phyloP scores from a whole-genome alignment of 2,888 invertebrate genomes.

The Drosophila acutilabella region DNA sequence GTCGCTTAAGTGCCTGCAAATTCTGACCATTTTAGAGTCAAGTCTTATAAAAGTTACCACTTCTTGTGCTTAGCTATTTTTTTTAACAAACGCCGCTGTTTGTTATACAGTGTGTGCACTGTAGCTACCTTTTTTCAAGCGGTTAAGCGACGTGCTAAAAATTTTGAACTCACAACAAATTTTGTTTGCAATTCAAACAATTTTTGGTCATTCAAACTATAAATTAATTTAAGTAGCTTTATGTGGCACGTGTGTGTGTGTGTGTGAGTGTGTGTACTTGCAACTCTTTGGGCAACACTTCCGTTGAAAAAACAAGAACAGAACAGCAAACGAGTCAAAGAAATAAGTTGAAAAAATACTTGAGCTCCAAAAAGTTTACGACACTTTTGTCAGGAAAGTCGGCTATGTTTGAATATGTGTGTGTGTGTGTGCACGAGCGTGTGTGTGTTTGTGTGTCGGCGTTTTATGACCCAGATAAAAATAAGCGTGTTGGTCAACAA shows the following conservation, averaged over 20 bases:
- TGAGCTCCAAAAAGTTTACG: conserved; percentile 42
- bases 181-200: conserved; percentile 32
- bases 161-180: conserved; percentile 3
- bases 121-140: conserved; percentile 10
- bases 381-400: conserved; percentile 54
- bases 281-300: conserved; percentile 66
- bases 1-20: neutral
- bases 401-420: conserved; percentile 14
- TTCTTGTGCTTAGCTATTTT: neutral
- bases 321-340: neutral
- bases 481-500: conserved; percentile 70
- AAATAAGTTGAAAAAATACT: conserved; percentile 22
- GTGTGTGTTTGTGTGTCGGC: conserved; percentile 53
- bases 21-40: neutral
- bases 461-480: conserved; percentile 78
- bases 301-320: conserved; percentile 45
- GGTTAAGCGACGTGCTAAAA: conserved; percentile 37
- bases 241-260: conserved; percentile 19
- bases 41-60: too few relatives aligned
- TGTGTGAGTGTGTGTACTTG: conserved; percentile 41
- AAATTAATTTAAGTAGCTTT: conserved; percentile 66
- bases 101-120: conserved; percentile 13
- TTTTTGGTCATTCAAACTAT: conserved; percentile 42
- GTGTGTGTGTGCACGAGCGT: neutral
- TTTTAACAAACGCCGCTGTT: neutral